Conservation (phyloP, 2,888 invertebrate species). For the Mesorhabditis belari region DNA sequence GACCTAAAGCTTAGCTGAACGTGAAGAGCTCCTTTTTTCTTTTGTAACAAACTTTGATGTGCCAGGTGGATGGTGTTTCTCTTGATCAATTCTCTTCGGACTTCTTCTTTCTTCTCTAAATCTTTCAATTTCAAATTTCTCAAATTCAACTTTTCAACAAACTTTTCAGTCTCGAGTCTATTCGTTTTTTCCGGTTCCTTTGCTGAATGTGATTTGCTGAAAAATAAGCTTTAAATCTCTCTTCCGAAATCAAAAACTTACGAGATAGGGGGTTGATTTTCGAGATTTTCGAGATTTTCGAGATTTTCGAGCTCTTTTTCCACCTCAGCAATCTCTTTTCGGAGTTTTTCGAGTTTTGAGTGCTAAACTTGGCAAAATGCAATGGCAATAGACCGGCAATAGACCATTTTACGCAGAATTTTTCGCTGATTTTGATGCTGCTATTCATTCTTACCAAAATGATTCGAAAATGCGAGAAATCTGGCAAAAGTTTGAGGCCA, state of each 20-base stretch:
- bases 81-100: not conserved
- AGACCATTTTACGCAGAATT: too few relatives aligned
- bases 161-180: not conserved
- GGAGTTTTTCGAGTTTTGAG: not conserved
- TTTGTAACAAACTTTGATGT: not conserved
- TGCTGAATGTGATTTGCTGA: not conserved
- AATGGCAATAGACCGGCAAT: too few relatives aligned
- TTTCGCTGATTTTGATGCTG: too few relatives aligned
- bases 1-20: not conserved
- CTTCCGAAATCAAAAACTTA: too few relatives aligned
- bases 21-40: not conserved
- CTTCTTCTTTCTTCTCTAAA: not conserved
- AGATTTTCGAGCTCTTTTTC: not conserved
- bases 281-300: not conserved
- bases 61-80: not conserved
- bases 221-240: too few relatives aligned
- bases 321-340: not conserved
- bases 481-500: too few relatives aligned
- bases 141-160: not conserved
- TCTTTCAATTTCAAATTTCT: not conserved
- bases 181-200: not conserved
- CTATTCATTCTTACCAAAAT: too few relatives aligned
- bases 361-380: not conserved
- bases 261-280: too few relatives aligned
- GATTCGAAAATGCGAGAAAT: too few relatives aligned